These are phyloP conservation scores for Grantiella picta DNA, from an alignment of 2,113 vertebrate genomes.

Conservation along the genomic window DNA sequence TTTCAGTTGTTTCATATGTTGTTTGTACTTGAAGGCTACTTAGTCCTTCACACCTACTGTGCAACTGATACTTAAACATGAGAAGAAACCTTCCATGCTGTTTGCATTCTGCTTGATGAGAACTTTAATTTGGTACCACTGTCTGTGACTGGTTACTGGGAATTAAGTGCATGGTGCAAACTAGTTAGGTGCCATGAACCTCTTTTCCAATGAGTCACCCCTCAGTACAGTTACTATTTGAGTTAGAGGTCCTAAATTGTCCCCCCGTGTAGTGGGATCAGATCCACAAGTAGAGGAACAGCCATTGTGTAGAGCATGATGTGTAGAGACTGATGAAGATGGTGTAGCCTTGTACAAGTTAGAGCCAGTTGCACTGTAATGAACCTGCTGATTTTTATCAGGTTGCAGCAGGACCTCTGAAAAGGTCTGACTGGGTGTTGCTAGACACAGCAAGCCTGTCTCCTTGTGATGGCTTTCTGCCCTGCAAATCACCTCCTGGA, in stretches of 20 bases:
- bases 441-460: neutral
- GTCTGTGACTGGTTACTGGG: neutral
- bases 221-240: neutral
- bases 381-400: neutral
- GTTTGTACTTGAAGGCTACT: neutral
- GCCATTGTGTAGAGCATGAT: rapidly evolving
- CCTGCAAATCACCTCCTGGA: neutral
- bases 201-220: neutral
- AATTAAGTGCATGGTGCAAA: neutral
- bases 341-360: neutral
- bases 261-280: rapidly evolving
- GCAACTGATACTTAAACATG: neutral
- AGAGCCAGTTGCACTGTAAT: neutral
- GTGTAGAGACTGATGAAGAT: neutral
- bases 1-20: neutral
- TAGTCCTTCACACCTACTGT: neutral
- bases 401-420: neutral
- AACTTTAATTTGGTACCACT: neutral
- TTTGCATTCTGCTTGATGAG: neutral
- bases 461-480: neutral
- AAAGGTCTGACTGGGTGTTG: neutral
- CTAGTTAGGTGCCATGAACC: neutral
- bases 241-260: neutral
- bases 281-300: neutral
- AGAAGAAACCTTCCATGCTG: neutral